Evolutionary conservation across 1,140 invertebrate species (phyloP).

Genomic region (Lepidurus packardi): DNA sequence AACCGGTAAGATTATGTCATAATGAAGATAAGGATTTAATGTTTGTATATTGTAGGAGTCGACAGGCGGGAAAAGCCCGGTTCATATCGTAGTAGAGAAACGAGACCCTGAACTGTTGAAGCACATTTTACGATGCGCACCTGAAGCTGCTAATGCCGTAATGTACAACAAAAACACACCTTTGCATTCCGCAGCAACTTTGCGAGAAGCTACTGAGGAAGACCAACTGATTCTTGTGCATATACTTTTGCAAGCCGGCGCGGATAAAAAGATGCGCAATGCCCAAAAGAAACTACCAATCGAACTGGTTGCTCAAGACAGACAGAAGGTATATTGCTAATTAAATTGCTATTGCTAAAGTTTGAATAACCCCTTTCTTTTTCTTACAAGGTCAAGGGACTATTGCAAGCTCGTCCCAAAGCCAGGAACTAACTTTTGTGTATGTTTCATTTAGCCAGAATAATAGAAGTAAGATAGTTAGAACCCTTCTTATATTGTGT

Average conservation of each 20-base stretch:
- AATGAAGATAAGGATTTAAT: background rate
- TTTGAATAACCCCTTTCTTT: background rate
- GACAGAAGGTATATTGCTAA: slow-evolving; percentile 25
- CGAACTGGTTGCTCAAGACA: slow-evolving; percentile 34
- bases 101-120: slow-evolving; percentile 32
- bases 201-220: slow-evolving; percentile 32
- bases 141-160: slow-evolving; percentile 31
- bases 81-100: slow-evolving; percentile 34
- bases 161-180: slow-evolving; percentile 35
- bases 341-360: background rate
- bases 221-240: slow-evolving; percentile 30
- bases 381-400: background rate
- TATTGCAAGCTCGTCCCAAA: background rate
- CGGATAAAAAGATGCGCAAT: slow-evolving; percentile 34
- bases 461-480: background rate
- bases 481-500: too few species aligned
- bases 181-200: slow-evolving; percentile 32
- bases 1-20: slow-evolving; percentile 23
- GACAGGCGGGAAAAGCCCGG: slow-evolving; percentile 31
- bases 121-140: slow-evolving; percentile 26
- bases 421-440: background rate
- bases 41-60: slow-evolving; percentile 28
- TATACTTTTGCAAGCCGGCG: slow-evolving; percentile 31
- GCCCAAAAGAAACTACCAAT: slow-evolving; percentile 34
- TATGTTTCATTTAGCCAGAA: background rate